Conservation (phyloP, 1,140 invertebrate genomes). For the Neuroterus valhalla region DNA sequence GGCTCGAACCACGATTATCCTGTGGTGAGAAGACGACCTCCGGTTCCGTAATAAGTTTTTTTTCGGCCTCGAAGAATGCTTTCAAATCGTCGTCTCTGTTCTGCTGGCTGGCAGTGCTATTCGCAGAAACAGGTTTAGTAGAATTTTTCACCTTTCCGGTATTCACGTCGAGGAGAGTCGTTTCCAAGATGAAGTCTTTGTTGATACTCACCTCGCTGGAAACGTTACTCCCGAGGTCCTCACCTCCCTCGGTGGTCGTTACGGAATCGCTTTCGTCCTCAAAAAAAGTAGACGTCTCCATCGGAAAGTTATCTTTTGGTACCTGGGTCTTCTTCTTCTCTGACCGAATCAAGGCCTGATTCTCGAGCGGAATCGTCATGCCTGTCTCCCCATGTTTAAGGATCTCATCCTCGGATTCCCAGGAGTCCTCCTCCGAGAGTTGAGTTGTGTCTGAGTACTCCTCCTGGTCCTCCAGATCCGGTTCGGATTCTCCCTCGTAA, state of each 20-base stretch:
- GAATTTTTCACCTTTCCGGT: conserved; percentile 50
- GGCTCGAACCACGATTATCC: conserved; percentile 15
- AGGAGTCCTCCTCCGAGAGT: conserved; percentile 51
- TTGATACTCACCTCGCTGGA: conserved; percentile 64
- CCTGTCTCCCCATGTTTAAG: conserved; percentile 67
- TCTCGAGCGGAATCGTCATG: conserved; percentile 57
- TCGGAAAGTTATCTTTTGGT: conserved; percentile 29
- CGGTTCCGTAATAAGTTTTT: conserved; percentile 44
- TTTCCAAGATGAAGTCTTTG: conserved; percentile 63
- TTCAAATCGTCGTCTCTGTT: conserved; percentile 32
- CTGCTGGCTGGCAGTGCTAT: conserved; percentile 29
- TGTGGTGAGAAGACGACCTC: conserved; percentile 52
- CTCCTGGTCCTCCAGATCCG: conserved; percentile 42
- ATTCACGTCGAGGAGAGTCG: conserved; percentile 59
- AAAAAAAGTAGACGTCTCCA: conserved; percentile 25
- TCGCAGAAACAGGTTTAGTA: conserved; percentile 37
- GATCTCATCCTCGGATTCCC: conserved; percentile 62
- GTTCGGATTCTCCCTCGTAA: conserved; percentile 43
- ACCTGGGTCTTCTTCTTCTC: conserved; percentile 19
- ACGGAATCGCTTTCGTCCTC: conserved; percentile 39
- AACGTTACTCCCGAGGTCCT: conserved; percentile 53
- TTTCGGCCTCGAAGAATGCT: conserved; percentile 42
- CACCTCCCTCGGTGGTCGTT: conserved; percentile 40
- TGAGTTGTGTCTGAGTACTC: conserved; percentile 57
- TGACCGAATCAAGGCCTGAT: conserved; percentile 31